Evolutionary conservation across 1,140 invertebrate species (phyloP).

Genomic region (Drosophila lini): DNA sequence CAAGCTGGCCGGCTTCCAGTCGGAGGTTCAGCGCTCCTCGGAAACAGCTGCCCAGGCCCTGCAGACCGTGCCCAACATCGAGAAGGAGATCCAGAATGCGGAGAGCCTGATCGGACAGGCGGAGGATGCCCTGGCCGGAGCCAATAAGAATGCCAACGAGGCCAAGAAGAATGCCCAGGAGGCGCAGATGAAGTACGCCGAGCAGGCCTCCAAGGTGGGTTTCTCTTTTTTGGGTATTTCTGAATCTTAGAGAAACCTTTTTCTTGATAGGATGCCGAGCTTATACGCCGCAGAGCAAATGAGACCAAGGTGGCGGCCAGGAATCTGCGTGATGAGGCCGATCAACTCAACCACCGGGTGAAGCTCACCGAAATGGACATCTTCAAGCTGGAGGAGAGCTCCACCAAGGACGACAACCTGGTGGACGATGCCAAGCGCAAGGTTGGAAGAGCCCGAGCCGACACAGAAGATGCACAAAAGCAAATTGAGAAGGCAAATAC

Average conservation of each 20-base stretch:
- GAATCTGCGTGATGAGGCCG: conserved; percentile 91
- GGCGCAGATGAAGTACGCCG: conserved; percentile 90
- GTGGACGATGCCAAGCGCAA: conserved; percentile 90
- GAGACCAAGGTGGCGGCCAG: conserved; percentile 90
- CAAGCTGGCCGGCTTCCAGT: conserved; percentile 93
- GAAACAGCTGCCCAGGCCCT: conserved; percentile 90
- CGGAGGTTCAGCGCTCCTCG: conserved; percentile 92
- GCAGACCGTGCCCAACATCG: conserved; percentile 90
- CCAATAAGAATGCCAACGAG: conserved; percentile 91
- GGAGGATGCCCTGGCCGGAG: conserved; percentile 88
- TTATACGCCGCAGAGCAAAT: conserved; percentile 90
- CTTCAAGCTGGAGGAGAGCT: conserved; percentile 89
- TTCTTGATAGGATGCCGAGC: conserved; percentile 88
- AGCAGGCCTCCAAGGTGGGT: conserved; percentile 89
- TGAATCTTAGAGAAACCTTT: background rate
- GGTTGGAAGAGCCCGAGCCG: conserved; percentile 94
- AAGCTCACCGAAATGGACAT: conserved; percentile 89
- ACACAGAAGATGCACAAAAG: conserved; percentile 90
- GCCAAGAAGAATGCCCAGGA: conserved; percentile 91
- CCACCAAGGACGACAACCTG: conserved; percentile 89
- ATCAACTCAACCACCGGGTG: conserved; percentile 89
- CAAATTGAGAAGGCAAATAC: conserved; percentile 92
- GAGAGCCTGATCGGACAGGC: conserved; percentile 87
- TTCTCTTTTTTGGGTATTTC: background rate
- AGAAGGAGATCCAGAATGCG: conserved; percentile 86